phyloP scores from a whole-genome alignment of 2,113 vertebrate species.

The Anser brachyrhynchus region DNA sequence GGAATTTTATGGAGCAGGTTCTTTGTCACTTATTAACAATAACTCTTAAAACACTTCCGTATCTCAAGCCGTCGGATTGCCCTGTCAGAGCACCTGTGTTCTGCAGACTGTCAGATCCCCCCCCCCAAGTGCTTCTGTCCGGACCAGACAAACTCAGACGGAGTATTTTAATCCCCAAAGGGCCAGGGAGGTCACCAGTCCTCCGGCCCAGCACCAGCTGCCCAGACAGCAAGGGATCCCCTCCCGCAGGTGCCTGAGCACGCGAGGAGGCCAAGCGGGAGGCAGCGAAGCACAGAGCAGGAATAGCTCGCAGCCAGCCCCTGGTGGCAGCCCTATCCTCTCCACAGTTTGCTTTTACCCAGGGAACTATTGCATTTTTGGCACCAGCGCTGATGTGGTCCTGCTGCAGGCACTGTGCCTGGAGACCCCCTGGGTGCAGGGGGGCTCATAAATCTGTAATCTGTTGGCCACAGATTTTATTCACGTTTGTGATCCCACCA shows the following conservation, averaged over 20 bases:
- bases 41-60: not conserved
- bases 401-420: too few relatives aligned
- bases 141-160: not conserved
- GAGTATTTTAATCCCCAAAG: not conserved
- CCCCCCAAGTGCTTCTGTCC: not conserved
- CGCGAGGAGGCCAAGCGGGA: fast-evolving
- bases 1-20: not conserved
- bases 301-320: not conserved
- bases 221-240: fast-evolving
- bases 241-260: fast-evolving
- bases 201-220: not conserved
- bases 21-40: not conserved
- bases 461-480: too few relatives aligned
- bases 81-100: not conserved
- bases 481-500: too few relatives aligned
- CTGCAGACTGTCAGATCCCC: not conserved
- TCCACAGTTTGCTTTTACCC: too few relatives aligned
- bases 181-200: not conserved
- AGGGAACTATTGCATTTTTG: too few relatives aligned
- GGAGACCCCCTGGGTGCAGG: too few relatives aligned
- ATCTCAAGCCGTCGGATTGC: not conserved
- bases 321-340: too few relatives aligned
- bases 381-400: too few relatives aligned
- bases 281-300: fast-evolving
- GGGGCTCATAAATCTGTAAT: too few relatives aligned